These are phyloP conservation scores for Chromobotia macracanthus DNA, from an alignment of 2,797 vertebrate genomes.

Conservation along the genomic window DNA sequence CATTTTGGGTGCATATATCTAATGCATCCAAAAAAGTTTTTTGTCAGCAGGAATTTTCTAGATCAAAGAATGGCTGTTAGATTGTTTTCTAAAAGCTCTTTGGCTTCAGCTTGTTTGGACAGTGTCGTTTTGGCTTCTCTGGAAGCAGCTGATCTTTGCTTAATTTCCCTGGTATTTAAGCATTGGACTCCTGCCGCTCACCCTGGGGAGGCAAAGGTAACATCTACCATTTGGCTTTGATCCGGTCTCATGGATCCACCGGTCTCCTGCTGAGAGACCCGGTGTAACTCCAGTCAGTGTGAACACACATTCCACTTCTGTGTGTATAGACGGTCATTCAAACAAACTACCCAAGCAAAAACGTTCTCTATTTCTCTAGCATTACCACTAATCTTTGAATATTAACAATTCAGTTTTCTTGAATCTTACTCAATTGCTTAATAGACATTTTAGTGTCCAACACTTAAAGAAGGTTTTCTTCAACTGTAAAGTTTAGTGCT, in stretches of 20 bases:
- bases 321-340: conserved; percentile 34
- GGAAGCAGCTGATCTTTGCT: conserved; percentile 46
- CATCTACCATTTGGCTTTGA: conserved; percentile 36
- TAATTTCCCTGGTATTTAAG: conserved; percentile 50
- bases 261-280: conserved; percentile 38
- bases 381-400: conserved; percentile 29
- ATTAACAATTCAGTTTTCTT: conserved; percentile 31
- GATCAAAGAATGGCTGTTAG: conserved; percentile 15
- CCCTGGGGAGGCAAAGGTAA: conserved; percentile 37
- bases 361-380: neutral
- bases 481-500: conserved; percentile 42
- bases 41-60: neutral
- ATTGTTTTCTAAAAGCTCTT: conserved; percentile 47
- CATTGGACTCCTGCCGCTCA: conserved; percentile 32
- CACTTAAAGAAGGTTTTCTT: conserved; percentile 22
- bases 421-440: conserved; percentile 9
- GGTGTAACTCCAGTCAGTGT: conserved; percentile 14
- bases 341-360: conserved; percentile 18
- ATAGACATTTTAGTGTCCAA: conserved; percentile 26
- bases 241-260: conserved; percentile 31
- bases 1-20: neutral
- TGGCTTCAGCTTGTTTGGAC: conserved; percentile 51
- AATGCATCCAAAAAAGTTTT: conserved; percentile 1
- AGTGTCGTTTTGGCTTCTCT: conserved; percentile 41
- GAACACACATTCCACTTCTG: neutral